Percentiles rank a stretch among this genome's conserved stretches.
These are phyloP conservation scores for Coboldia fuscipes DNA, from an alignment of 1,140 invertebrate genomes.

Conservation along the genomic window DNA sequence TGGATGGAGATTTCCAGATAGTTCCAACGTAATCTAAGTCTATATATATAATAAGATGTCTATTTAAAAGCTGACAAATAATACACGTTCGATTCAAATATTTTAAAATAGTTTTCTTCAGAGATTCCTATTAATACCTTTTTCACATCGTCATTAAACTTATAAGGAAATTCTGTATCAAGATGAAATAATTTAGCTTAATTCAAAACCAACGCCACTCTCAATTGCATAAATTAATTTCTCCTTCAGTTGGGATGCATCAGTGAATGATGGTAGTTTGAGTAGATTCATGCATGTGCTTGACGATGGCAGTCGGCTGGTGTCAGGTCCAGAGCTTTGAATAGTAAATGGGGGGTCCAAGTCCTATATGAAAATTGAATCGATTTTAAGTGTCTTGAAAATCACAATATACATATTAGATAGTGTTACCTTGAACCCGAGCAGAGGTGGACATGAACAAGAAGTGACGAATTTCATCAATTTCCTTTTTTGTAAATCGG, in stretches of 20 bases:
- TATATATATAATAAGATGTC: too few species aligned
- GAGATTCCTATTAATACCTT: too few species aligned
- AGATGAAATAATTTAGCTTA: slow-evolving; percentile 47
- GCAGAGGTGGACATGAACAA: slow-evolving; percentile 85
- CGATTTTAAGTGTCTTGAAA: slow-evolving; percentile 1
- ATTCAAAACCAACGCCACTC: slow-evolving; percentile 86
- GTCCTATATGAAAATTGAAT: slow-evolving; percentile 40
- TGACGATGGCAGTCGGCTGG: slow-evolving; percentile 77
- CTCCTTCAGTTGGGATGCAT: slow-evolving; percentile 50
- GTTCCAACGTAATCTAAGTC: too few species aligned
- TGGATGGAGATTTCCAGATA: too few species aligned
- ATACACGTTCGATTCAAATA: too few species aligned
- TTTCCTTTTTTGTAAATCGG: slow-evolving; percentile 63
- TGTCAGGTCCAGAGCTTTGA: slow-evolving; percentile 68
- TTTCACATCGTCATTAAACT: too few species aligned
- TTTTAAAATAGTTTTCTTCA: too few species aligned
- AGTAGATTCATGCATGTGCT: slow-evolving; percentile 96
- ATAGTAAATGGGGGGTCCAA: slow-evolving; percentile 87
- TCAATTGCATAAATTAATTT: slow-evolving; percentile 89
- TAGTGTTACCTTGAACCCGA: slow-evolving; percentile 73
- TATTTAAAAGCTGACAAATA: too few species aligned
- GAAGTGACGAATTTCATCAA: slow-evolving; percentile 93
- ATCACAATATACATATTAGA: slow-evolving; percentile 5
- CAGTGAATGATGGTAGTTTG: slow-evolving; percentile 79
- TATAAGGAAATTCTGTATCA: too few species aligned